Evolutionary conservation across 2,797 vertebrate genomes (phyloP).

Genomic region (Urosaurus nigricauda): DNA sequence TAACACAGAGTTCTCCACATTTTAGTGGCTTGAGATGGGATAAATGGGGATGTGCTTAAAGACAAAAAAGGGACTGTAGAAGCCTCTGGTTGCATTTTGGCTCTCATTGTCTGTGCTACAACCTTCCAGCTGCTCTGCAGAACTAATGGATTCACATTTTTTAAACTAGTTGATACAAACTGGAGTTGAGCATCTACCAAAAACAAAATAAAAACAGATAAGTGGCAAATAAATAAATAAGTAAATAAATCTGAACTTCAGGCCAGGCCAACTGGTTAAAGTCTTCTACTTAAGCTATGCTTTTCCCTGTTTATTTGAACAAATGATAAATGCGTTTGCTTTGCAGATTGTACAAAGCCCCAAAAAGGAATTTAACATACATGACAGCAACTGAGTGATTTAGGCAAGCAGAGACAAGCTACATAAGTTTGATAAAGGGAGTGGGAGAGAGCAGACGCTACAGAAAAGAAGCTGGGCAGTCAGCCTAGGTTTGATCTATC

Average conservation of each 20-base stretch:
- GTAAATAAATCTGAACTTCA: neutral
- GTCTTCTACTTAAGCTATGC: neutral
- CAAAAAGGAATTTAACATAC: conserved; percentile 31
- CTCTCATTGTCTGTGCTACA: neutral
- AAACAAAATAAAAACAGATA: neutral
- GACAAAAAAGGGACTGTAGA: neutral
- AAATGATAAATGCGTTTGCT: neutral
- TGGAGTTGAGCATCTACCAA: neutral
- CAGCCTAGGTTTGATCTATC: neutral
- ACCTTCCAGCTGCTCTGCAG: neutral
- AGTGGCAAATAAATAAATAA: neutral
- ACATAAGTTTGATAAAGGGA: neutral
- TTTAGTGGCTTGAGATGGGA: neutral
- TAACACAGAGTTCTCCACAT: neutral
- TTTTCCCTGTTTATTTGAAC: neutral
- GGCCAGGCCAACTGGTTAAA: neutral
- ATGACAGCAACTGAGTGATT: conserved; percentile 10
- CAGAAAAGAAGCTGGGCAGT: neutral
- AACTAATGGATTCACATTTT: neutral
- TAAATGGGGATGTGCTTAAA: neutral
- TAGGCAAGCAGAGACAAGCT: conserved; percentile 23
- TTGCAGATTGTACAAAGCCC: neutral
- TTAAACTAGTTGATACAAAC: neutral
- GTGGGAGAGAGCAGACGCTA: neutral
- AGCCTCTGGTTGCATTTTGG: neutral